Evolutionary conservation across 2,113 vertebrate species (phyloP).

Genomic region (Gadus macrocephalus): DNA sequence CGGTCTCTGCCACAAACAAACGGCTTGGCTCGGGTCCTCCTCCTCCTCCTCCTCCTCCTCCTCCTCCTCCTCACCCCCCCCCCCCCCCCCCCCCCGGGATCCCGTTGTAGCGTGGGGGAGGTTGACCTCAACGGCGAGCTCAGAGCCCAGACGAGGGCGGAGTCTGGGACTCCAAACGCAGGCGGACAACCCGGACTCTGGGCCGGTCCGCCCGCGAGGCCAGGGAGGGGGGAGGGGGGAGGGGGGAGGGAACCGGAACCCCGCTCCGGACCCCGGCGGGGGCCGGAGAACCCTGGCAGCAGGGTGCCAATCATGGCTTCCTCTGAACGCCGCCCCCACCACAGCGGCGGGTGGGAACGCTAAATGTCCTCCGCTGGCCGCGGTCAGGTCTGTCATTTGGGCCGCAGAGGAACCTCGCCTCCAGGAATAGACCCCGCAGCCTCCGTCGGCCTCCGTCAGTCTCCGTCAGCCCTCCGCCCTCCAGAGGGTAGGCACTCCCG

Average conservation of each 20-base stretch:
- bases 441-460: conserved; percentile 19
- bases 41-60: conserved; percentile 33
- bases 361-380: conserved; percentile 31
- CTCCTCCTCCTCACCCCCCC: conserved; percentile 34
- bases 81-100: conserved; percentile 48
- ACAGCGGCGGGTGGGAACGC: conserved; percentile 50
- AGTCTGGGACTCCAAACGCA: conserved; percentile 31
- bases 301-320: conserved; percentile 54
- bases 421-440: conserved; percentile 46
- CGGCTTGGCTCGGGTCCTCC: conserved; percentile 16
- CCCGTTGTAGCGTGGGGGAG: conserved; percentile 60
- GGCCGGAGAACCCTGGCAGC: too few relatives aligned
- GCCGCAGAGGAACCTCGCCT: conserved; percentile 24
- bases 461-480: neutral
- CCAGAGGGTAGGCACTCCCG: too few relatives aligned
- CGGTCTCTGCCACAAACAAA: conserved; percentile 61
- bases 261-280: neutral
- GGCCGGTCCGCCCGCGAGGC: too few relatives aligned
- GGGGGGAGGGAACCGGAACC: conserved; percentile 7
- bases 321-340: conserved; percentile 53
- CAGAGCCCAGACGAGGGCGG: too few relatives aligned
- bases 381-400: conserved; percentile 37
- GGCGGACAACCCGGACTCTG: neutral
- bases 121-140: conserved; percentile 56
- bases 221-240: too few relatives aligned